phyloP scores from a whole-genome alignment of 2,797 vertebrate species.

The Eurystomus glaucurus region DNA sequence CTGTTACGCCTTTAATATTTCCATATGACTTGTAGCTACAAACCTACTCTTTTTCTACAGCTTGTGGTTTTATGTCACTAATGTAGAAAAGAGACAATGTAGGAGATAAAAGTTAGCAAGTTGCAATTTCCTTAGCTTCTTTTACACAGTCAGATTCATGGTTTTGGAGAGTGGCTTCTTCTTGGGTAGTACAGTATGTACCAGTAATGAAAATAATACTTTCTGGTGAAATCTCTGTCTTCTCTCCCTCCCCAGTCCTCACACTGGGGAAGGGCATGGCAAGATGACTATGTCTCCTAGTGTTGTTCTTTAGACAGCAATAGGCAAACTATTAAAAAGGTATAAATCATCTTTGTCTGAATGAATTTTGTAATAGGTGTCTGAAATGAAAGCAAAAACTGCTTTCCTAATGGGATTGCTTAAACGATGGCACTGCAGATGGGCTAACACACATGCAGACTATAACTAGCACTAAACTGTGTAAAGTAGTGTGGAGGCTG shows the following conservation, averaged over 20 bases:
- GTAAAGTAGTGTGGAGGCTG: background rate
- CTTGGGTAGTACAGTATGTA: background rate
- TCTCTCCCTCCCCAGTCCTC: background rate
- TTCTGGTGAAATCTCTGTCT: background rate
- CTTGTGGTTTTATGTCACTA: background rate
- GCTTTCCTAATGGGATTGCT: background rate
- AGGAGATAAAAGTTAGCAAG: background rate
- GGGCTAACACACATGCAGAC: background rate
- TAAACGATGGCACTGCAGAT: constrained; percentile 23
- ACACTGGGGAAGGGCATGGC: background rate
- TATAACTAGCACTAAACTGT: background rate
- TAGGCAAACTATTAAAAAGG: background rate
- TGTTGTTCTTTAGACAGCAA: background rate
- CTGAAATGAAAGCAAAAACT: background rate
- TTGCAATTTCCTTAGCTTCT: background rate
- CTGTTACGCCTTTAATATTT: background rate
- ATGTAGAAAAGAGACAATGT: background rate
- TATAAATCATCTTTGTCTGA: background rate
- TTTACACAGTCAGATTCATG: background rate
- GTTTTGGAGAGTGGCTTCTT: background rate
- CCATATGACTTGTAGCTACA: background rate
- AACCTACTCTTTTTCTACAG: background rate
- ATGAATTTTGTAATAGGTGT: background rate
- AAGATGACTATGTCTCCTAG: background rate
- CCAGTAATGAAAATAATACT: background rate